Evolutionary conservation across 2,797 vertebrate species (phyloP), one percentile per base, ranked within the genome.

Genomic region (Spondyliosoma cantharus): DNA sequence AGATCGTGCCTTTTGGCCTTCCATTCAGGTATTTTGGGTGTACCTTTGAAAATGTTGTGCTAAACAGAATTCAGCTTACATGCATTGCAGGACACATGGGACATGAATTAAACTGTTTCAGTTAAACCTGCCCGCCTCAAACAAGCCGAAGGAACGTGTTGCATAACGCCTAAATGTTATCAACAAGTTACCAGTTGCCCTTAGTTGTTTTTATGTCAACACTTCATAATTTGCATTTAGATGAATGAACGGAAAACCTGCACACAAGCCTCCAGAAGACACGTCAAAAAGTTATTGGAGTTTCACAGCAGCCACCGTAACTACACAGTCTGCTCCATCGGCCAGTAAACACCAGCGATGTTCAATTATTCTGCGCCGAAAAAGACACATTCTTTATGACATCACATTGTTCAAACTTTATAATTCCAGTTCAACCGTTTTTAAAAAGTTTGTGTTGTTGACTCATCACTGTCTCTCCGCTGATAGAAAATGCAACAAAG

Each of bases 401-500:
- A 60, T 1, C 13, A 7, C 3, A 2, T 9, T 32, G 7, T 50
- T 42, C 22, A 15, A 14, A 25, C 45, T 43, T 63, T 61, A 24
- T 16, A 22, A 59, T 64, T 48, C 25, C 20, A 58, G 20, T 50
- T 27, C 3, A 24, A 71, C 11, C 5, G 3, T 8, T 6, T 16
- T 32, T 25, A 59, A 29, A 29, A 45, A 20, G 5, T 16, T 6
- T 58, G 56, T 62, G 7, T 57, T 17, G 17, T 46, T 59, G 49
- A 13, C 32, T 66, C 27, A 25, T 71, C 29, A 22, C 50, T 54
- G 3, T 57, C 4, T 4, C 6, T 25, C 25, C 1, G 0, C 1
- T 58, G 29, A 74, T 11, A 48, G 58, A 75, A 76, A 71, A 49
- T 54, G 16, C 58, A 48, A 25, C 54, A 63, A 70, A 80, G 69